Conservation (phyloP, 2,113 vertebrate species). For the Nycticryphes semicollaris region DNA sequence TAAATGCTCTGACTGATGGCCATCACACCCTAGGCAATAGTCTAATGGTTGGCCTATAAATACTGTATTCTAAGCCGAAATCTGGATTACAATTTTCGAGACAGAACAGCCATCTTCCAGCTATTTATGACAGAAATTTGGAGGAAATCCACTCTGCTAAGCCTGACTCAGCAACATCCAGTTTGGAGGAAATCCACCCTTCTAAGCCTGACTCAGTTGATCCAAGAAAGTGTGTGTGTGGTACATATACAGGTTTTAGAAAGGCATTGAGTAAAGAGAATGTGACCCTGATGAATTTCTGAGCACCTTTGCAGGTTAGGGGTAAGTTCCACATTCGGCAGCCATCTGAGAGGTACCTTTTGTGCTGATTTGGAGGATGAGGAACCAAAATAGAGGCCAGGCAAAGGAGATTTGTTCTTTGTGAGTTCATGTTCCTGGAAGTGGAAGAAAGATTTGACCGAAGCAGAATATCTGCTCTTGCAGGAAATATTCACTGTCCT, state of each 20-base stretch:
- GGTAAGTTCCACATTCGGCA: neutral
- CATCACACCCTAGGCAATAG: neutral
- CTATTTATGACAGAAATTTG: neutral
- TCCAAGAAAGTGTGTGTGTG: neutral
- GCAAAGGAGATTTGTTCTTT: neutral
- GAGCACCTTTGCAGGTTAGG: neutral
- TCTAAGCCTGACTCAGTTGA: neutral
- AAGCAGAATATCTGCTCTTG: neutral
- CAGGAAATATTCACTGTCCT: neutral
- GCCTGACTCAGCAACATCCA: neutral
- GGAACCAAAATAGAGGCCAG: neutral
- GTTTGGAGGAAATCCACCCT: neutral
- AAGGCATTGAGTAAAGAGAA: neutral
- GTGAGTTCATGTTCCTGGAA: neutral
- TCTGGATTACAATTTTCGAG: too few species aligned
- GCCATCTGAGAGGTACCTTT: neutral
- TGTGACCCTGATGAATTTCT: neutral
- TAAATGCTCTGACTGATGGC: neutral
- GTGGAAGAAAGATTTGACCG: neutral
- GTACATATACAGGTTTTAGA: neutral
- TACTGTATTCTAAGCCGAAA: neutral
- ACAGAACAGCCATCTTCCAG: fast-evolving
- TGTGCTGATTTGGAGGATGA: neutral
- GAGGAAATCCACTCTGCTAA: neutral
- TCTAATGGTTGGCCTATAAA: neutral